Base-by-base conservation (phyloP, 2,888 invertebrate species). In the Ligdia adustata region DNA sequence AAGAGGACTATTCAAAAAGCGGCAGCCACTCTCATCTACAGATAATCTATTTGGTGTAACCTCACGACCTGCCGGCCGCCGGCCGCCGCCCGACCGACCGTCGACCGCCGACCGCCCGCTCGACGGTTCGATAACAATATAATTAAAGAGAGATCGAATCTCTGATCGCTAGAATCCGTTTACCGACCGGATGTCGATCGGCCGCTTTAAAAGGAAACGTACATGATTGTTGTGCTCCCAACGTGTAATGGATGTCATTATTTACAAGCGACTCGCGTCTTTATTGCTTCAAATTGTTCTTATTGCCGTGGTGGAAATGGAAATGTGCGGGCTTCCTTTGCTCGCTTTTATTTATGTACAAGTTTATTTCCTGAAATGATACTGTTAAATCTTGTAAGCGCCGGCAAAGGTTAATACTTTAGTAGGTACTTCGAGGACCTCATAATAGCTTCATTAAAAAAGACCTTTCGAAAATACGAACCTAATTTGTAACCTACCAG, bases 11-110 rank as follows among this genome's bases (percentile, higher is more conserved):
- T 72, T 75, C 72, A 73, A 72, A 70, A 66, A 79, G 79, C 83
- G 79, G 82, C 81, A 82, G 81, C 82, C 68, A 67, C 69, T 68
- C 72, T 74, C 79, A 75, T 81, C 81, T 77, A 75, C 64, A 86
- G 89, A 89, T 89, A 87, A 89, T 89, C 88, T 89, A 85, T 88
- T 88, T 87, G 79, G 81, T 82, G 71, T 88, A 86, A 90, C 89
- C 90, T 82, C 88, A 80, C 89, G 90, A 90, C 89, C 89, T 80
- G 80, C 73, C 69, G 69, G 66, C 54, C 59, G 56, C 22, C 37
- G 38, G 15, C 33, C 27, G 18, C 18, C 32, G 38, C 6, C 18
- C 39, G 64, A 63, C 58, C 44, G 38, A 70, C 27, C 37, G 37
- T 66, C 72, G 71, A 34, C 33, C 27, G 18, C 18, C 32, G 38